phyloP scores from a whole-genome alignment of 2,113 vertebrate species.

The Axis porcinus region DNA sequence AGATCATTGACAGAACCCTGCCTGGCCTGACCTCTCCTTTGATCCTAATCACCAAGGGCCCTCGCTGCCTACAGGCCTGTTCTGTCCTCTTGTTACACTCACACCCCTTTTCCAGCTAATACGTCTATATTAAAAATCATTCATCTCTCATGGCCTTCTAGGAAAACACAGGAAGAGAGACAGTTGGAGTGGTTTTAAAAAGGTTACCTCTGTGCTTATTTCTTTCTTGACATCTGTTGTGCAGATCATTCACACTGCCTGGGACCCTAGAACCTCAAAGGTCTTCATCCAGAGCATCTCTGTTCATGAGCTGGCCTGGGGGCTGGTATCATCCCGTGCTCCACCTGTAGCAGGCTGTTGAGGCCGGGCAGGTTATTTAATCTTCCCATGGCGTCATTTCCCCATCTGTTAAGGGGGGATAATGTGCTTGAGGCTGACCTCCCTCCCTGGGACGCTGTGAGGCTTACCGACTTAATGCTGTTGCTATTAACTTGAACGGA shows the following conservation, averaged over 20 bases:
- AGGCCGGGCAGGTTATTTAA: conserved; percentile 63
- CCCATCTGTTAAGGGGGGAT: conserved; percentile 68
- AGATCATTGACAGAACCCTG: not conserved
- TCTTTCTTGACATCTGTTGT: not conserved
- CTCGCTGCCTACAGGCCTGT: not conserved
- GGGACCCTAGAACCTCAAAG: not conserved
- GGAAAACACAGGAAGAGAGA: not conserved
- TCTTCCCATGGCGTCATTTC: conserved; percentile 64
- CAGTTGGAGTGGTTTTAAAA: not conserved
- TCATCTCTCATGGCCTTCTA: not conserved
- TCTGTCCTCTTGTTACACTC: not conserved
- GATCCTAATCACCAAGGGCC: not conserved
- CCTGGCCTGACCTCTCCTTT: not conserved
- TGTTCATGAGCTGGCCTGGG: not conserved
- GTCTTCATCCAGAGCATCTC: not conserved
- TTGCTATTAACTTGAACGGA: conserved; percentile 32
- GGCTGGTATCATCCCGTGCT: not conserved
- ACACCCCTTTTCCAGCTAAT: not conserved
- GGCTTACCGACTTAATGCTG: conserved; percentile 50
- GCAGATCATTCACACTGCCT: not conserved
- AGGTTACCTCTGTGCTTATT: not conserved
- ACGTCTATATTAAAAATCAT: not conserved
- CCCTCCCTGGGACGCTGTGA: not conserved
- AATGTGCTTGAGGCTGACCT: conserved; percentile 62
- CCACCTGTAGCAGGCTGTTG: conserved; percentile 32